These are phyloP conservation scores for Melanotaenia pygmaea DNA, from an alignment of 2,797 vertebrate genomes.

Conservation along the genomic window DNA sequence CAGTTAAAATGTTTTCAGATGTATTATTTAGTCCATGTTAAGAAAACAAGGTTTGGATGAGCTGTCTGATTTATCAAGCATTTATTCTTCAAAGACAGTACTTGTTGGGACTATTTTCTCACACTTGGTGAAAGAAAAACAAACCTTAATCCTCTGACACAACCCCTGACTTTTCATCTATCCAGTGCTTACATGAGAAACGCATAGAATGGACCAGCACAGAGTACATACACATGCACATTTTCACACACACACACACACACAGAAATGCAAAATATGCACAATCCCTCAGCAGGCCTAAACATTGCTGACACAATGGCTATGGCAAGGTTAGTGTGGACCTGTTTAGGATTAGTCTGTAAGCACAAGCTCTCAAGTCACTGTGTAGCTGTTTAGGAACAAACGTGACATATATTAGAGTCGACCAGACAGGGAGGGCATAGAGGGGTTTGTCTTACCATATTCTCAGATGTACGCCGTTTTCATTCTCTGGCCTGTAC, in stretches of 20 bases:
- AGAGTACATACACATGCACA: slow-evolving; percentile 20
- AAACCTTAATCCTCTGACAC: slow-evolving; percentile 40
- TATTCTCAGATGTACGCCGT: slow-evolving; percentile 99
- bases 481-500: slow-evolving; percentile 99
- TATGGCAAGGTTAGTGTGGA: slow-evolving; percentile 75
- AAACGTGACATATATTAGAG: slow-evolving; percentile 66
- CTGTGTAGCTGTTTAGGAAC: slow-evolving; percentile 62
- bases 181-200: slow-evolving; percentile 31
- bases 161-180: slow-evolving; percentile 44
- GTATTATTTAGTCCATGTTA: slow-evolving; percentile 49
- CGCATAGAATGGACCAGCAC: slow-evolving; percentile 13
- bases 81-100: slow-evolving; percentile 15
- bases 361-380: slow-evolving; percentile 68
- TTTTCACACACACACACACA: neutral
- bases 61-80: slow-evolving; percentile 50
- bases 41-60: slow-evolving; percentile 37
- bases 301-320: slow-evolving; percentile 73
- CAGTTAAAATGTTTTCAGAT: slow-evolving; percentile 61
- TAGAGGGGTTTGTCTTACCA: slow-evolving; percentile 90
- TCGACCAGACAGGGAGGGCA: slow-evolving; percentile 68
- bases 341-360: slow-evolving; percentile 87
- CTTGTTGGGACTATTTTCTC: slow-evolving; percentile 30
- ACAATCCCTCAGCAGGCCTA: slow-evolving; percentile 66
- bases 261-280: slow-evolving; percentile 38
- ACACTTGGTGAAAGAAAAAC: slow-evolving; percentile 30